Evolutionary conservation across 2,797 vertebrate species (phyloP).

Genomic region (Pseudomugil tenellus): DNA sequence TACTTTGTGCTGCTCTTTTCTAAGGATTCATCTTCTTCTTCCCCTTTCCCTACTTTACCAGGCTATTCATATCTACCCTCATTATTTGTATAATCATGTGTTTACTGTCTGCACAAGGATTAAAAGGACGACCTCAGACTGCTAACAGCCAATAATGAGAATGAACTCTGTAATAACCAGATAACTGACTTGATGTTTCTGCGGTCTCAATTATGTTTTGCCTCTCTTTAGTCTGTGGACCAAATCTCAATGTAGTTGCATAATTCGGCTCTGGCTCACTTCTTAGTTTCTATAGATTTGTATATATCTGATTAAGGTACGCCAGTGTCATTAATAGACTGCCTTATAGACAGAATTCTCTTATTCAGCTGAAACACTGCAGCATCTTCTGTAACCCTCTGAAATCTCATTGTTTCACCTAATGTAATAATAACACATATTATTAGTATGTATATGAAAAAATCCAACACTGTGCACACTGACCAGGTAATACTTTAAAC

Average conservation of each 20-base stretch:
- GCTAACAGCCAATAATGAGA: slow-evolving; percentile 54
- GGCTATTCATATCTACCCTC: slow-evolving; percentile 34
- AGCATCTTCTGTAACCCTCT: slow-evolving; percentile 24
- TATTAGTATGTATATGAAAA: slow-evolving; percentile 55
- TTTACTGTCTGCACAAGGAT: slow-evolving; percentile 52
- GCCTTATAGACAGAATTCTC: neutral
- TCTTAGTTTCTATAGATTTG: slow-evolving; percentile 20
- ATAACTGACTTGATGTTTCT: slow-evolving; percentile 39
- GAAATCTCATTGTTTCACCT: slow-evolving; percentile 47
- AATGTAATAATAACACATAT: too few species aligned
- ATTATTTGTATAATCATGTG: slow-evolving; percentile 51
- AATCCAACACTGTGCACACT: too few species aligned
- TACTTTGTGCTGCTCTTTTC: slow-evolving; percentile 12
- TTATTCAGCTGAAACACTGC: neutral
- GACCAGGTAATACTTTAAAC: slow-evolving; percentile 35
- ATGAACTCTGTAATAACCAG: slow-evolving; percentile 40
- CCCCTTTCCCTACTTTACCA: slow-evolving; percentile 11
- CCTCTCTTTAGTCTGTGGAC: slow-evolving; percentile 43
- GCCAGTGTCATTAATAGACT: neutral
- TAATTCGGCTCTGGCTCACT: slow-evolving; percentile 4
- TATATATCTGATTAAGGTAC: slow-evolving; percentile 3
- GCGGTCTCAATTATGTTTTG: slow-evolving; percentile 37
- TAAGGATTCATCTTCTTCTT: slow-evolving; percentile 11
- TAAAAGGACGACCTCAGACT: slow-evolving; percentile 44
- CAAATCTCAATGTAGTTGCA: slow-evolving; percentile 30